Evolutionary conservation across 2,888 invertebrate species (phyloP).

Genomic region (Dicranocentrus wangi): DNA sequence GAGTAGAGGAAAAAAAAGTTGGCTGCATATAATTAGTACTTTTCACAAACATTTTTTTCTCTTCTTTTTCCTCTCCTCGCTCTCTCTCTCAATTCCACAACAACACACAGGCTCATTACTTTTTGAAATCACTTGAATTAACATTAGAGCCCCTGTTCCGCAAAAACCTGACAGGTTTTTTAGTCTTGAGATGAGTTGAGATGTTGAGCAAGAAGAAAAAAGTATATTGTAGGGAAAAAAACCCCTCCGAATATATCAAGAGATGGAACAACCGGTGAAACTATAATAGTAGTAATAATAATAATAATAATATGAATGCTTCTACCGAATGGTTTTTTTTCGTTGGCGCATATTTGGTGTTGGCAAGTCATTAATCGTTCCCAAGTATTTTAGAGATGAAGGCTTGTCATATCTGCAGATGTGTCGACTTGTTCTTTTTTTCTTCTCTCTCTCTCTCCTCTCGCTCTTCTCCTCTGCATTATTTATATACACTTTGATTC

Average conservation of each 20-base stretch:
- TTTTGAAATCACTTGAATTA: no score
- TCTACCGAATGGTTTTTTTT: no score
- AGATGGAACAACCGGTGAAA: no score
- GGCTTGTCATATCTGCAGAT: conserved; percentile 74
- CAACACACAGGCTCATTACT: background rate
- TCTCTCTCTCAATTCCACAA: background rate
- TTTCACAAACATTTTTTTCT: conserved; percentile 17
- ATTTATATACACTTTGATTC: conserved; percentile 61
- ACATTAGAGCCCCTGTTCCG: no score
- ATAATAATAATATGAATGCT: no score
- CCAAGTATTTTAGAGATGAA: conserved; percentile 73
- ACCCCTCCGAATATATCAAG: conserved; percentile 61
- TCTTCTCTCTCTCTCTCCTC: conserved; percentile 1
- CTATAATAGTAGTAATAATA: no score
- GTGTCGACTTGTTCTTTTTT: conserved; percentile 72
- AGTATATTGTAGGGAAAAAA: conserved; percentile 7
- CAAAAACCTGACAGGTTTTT: conserved; percentile 50
- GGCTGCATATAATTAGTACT: conserved; percentile 17
- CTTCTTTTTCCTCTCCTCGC: no score
- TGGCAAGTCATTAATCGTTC: conserved; percentile 74
- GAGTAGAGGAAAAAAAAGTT: background rate
- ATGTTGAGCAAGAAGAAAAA: background rate
- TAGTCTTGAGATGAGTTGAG: conserved; percentile 3
- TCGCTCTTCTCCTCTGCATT: conserved; percentile 13
- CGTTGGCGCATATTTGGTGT: conserved; percentile 73